Conservation (phyloP, 2,113 vertebrate species). For the Lethenteron reissneri region DNA sequence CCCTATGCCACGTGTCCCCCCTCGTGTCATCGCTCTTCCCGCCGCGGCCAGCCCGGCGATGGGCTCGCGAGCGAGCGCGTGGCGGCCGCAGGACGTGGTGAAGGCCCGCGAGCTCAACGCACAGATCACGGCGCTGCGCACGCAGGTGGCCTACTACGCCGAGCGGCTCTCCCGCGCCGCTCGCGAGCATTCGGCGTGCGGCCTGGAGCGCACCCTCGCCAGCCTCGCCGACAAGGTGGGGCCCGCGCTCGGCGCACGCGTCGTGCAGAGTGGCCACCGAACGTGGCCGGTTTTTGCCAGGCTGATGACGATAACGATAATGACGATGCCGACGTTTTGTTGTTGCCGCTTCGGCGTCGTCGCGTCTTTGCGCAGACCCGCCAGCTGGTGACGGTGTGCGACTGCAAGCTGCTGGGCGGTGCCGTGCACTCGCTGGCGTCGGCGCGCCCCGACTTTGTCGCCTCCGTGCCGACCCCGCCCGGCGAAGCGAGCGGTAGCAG, state of each 20-base stretch:
- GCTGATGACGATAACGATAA: too few species aligned
- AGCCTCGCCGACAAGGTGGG: slow-evolving; percentile 81
- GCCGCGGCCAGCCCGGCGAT: not conserved
- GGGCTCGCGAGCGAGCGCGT: not conserved
- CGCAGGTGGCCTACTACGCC: slow-evolving; percentile 91
- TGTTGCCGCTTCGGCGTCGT: not conserved
- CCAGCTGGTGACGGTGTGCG: slow-evolving; percentile 76
- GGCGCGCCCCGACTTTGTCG: slow-evolving; percentile 76
- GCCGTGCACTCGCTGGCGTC: slow-evolving; percentile 77
- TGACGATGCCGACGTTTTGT: not conserved
- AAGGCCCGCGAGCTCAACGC: slow-evolving; percentile 88
- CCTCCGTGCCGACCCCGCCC: slow-evolving; percentile 74
- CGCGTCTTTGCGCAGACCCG: slow-evolving; percentile 33
- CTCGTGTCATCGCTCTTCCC: not conserved
- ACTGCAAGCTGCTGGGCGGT: slow-evolving; percentile 73
- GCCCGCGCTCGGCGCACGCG: not conserved
- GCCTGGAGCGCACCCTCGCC: slow-evolving; percentile 70
- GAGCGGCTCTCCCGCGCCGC: slow-evolving; percentile 90
- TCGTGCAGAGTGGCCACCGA: too few species aligned
- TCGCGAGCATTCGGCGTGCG: slow-evolving; percentile 71
- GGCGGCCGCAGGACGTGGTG: slow-evolving; percentile 52
- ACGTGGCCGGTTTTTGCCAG: too few species aligned
- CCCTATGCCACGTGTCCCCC: not conserved
- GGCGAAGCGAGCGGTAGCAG: slow-evolving; percentile 24
- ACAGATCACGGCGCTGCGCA: slow-evolving; percentile 89